Conservation (phyloP, 1,140 invertebrate genomes). For the Megathymus violae region DNA sequence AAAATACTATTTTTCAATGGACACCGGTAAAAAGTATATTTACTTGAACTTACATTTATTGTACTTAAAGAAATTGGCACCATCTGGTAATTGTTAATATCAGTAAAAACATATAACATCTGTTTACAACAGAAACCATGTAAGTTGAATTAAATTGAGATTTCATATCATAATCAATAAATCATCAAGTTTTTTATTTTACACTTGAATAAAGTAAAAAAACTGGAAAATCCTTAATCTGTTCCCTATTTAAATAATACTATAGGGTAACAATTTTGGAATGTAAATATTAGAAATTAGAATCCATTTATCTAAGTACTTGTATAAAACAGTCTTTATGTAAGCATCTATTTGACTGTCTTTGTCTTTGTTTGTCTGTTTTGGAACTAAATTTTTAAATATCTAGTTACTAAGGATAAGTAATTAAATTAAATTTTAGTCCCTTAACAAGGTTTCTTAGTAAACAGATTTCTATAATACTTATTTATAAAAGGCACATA, state of each 20-base stretch:
- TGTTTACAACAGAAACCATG: constrained; percentile 16
- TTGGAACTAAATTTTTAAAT: not conserved
- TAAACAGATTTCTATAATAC: constrained; percentile 17
- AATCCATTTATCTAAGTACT: not conserved
- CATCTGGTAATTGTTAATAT: constrained; percentile 59
- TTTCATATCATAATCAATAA: no score
- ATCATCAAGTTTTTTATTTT: not conserved
- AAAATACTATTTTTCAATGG: not conserved
- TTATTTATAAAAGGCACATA: constrained; percentile 55
- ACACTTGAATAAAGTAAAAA: not conserved
- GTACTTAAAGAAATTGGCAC: constrained; percentile 66
- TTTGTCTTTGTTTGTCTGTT: no score
- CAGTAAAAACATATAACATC: constrained; percentile 20
- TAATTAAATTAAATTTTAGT: not conserved
- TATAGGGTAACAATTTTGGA: not conserved
- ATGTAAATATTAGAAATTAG: not conserved
- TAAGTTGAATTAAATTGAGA: constrained; percentile 10
- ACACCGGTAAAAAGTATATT: not conserved
- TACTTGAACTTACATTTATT: constrained; percentile 41
- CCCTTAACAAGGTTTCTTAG: constrained; percentile 6
- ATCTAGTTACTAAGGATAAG: not conserved
- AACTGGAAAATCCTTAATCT: not conserved
- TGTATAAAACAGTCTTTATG: no score
- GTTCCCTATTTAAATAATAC: not conserved
- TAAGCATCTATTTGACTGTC: no score